Evolutionary conservation across 2,113 vertebrate species (phyloP).

Genomic region (Odocoileus virginianus): DNA sequence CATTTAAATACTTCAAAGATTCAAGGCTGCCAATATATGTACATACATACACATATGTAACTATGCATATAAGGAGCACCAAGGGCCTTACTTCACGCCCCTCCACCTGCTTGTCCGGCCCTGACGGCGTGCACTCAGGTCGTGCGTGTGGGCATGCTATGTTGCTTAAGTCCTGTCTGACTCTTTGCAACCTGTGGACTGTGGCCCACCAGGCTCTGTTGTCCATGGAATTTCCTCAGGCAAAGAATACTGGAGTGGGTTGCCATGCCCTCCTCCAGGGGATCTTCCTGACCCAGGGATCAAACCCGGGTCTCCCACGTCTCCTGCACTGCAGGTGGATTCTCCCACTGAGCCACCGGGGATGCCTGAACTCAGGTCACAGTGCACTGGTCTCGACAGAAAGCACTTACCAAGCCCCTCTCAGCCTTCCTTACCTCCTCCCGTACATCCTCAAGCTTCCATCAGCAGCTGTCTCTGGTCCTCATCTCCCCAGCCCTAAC

Average conservation of each 20-base stretch:
- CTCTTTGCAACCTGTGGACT: neutral
- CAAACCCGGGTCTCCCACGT: neutral
- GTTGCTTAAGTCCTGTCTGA: neutral
- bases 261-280: neutral
- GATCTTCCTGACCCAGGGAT: neutral
- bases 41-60: neutral
- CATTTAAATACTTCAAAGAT: neutral
- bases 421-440: neutral
- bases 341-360: neutral
- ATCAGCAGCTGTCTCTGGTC: neutral
- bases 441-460: neutral
- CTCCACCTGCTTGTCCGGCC: neutral
- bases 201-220: neutral
- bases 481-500: neutral
- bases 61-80: neutral
- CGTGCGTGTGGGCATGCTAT: neutral
- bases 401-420: neutral
- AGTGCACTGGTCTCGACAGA: neutral
- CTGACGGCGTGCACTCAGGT: neutral
- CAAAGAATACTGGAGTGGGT: neutral
- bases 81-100: neutral
- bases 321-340: accelerated
- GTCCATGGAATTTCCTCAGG: neutral
- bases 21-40: neutral
- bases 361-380: neutral